Evolutionary conservation across 2,888 invertebrate genomes (phyloP).

Genomic region (Morpho achilles): DNA sequence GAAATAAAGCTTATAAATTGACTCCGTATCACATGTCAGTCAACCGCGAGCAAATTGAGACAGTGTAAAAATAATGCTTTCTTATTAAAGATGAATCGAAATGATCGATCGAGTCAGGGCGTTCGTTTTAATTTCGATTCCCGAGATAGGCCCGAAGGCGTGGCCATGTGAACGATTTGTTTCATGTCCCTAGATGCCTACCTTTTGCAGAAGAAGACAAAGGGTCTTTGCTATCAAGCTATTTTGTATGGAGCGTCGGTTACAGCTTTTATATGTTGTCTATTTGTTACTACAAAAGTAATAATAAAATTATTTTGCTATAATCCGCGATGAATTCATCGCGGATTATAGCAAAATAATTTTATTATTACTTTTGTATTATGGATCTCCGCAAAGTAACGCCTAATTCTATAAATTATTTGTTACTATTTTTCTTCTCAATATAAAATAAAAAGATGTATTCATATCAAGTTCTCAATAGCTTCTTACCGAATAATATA

Average conservation of each 20-base stretch:
- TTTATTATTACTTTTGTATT: no score
- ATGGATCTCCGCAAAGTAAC: no score
- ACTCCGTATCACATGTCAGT: constrained; percentile 57
- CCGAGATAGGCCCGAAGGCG: constrained; percentile 68
- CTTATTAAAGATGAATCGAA: constrained; percentile 71
- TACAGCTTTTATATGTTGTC: background rate
- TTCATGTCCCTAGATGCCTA: constrained; percentile 65
- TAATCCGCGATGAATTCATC: no score
- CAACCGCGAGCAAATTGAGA: constrained; percentile 66
- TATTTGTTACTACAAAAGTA: background rate
- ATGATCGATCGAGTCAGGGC: constrained; percentile 75
- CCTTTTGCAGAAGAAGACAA: constrained; percentile 32
- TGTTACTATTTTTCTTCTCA: background rate
- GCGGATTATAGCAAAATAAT: no score
- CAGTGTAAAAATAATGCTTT: constrained; percentile 70
- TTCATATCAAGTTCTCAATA: no score
- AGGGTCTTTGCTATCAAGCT: constrained; percentile 22
- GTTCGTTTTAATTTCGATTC: constrained; percentile 77
- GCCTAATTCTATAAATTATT: no score
- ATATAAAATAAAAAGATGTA: no score
- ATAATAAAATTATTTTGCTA: no score
- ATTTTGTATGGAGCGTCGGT: constrained; percentile 8
- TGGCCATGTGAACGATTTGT: constrained; percentile 73
- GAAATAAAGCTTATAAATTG: constrained; percentile 51
- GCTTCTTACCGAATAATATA: no score